These are phyloP conservation scores for Galerucella pusilla DNA, from an alignment of 2,888 invertebrate species.

Conservation along the genomic window DNA sequence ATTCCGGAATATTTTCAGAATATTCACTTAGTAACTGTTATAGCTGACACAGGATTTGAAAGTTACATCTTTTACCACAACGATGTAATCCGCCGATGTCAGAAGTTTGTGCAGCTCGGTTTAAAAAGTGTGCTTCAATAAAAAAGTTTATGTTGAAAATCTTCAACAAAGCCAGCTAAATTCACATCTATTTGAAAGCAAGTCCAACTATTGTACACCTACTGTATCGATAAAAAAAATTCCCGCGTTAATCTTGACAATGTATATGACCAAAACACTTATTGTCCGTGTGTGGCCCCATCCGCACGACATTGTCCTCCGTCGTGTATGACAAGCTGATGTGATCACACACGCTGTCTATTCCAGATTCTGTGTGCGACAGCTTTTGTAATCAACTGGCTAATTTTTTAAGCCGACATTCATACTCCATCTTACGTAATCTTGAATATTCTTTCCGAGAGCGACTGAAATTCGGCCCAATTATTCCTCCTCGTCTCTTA, in stretches of 20 bases:
- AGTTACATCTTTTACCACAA: too few relatives aligned
- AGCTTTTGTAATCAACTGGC: constrained; percentile 18
- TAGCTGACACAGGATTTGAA: too few relatives aligned
- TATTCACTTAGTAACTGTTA: too few relatives aligned
- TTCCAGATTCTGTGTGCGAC: constrained; percentile 13
- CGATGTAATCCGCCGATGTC: too few relatives aligned
- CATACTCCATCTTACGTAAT: constrained; percentile 11
- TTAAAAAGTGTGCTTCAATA: too few relatives aligned
- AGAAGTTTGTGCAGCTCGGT: too few relatives aligned
- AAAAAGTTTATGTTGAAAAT: too few relatives aligned
- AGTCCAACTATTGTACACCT: not conserved
- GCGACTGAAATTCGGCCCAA: not conserved
- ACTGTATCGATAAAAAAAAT: not conserved
- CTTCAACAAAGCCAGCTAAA: too few relatives aligned
- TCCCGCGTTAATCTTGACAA: not conserved
- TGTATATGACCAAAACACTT: not conserved
- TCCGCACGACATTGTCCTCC: constrained; percentile 24
- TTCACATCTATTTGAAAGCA: too few relatives aligned
- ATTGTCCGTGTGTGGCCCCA: constrained; percentile 27
- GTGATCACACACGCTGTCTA: constrained; percentile 25
- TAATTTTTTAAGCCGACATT: constrained; percentile 20
- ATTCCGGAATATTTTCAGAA: too few relatives aligned
- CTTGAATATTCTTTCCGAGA: constrained; percentile 8
- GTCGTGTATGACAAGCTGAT: constrained; percentile 20
- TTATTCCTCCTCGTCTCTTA: not conserved